These are phyloP conservation scores for Lochmaea crataegi DNA, from an alignment of 2,888 invertebrate genomes.

Conservation along the genomic window DNA sequence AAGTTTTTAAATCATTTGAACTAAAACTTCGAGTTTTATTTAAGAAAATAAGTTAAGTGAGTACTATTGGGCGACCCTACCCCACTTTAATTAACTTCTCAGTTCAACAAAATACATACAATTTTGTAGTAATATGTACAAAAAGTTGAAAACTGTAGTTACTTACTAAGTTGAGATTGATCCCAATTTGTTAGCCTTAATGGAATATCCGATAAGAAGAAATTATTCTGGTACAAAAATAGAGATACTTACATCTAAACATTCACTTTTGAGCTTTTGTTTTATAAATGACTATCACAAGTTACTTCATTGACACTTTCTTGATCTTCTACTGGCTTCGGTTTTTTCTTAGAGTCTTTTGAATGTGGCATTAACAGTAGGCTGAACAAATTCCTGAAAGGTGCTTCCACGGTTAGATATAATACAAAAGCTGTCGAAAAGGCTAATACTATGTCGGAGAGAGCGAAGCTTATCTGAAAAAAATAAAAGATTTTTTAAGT, in stretches of 20 bases:
- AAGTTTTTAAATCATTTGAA: no score
- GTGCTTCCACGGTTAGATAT: slow-evolving; percentile 70
- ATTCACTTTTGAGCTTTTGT: slow-evolving; percentile 11
- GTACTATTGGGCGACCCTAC: no score
- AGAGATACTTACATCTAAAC: neutral
- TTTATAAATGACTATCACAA: slow-evolving; percentile 55
- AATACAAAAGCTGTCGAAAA: slow-evolving; percentile 66
- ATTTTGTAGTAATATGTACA: no score
- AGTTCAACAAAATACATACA: no score
- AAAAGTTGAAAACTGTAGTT: no score
- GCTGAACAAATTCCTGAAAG: slow-evolving; percentile 67
- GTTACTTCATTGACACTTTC: slow-evolving; percentile 50
- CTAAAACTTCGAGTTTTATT: no score
- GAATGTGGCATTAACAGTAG: slow-evolving; percentile 52
- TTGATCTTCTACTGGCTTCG: slow-evolving; percentile 35
- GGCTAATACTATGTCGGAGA: slow-evolving; percentile 67
- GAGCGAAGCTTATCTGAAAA: slow-evolving; percentile 64
- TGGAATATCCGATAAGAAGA: neutral
- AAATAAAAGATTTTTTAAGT: neutral
- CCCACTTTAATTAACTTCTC: no score
- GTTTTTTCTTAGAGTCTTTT: slow-evolving; percentile 32
- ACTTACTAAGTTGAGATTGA: no score
- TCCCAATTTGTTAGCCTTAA: neutral
- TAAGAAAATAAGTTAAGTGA: no score
- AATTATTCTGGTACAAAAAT: neutral